These are phyloP conservation scores for Glaucidium brasilianum DNA, from an alignment of 2,113 vertebrate genomes.

Conservation along the genomic window DNA sequence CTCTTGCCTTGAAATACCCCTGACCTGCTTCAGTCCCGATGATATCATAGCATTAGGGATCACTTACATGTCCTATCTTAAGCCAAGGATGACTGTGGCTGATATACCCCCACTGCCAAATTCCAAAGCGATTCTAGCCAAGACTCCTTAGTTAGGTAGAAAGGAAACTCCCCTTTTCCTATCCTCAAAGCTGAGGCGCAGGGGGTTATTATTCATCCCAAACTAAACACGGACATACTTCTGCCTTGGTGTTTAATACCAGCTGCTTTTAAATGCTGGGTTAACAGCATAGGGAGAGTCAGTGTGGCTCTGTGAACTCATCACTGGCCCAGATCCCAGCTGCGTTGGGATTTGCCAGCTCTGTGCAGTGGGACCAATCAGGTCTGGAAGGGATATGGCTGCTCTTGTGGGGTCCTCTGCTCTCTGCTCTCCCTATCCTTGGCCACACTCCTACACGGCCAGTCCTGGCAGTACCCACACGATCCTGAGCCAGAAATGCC, in stretches of 20 bases:
- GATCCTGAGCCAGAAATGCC: not conserved
- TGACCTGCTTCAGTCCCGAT: conserved; percentile 8
- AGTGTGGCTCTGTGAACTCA: not conserved
- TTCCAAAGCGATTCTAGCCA: not conserved
- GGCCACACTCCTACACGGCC: not conserved
- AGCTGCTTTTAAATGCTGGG: conserved; percentile 16
- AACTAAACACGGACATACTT: not conserved
- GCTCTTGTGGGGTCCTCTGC: rapidly evolving
- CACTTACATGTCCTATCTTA: conserved; percentile 3
- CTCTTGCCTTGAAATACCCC: conserved; percentile 30
- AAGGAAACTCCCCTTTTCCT: not conserved
- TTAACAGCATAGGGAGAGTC: not conserved
- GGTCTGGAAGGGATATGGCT: not conserved
- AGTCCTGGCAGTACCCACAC: not conserved
- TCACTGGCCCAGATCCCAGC: not conserved
- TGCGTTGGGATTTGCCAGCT: not conserved
- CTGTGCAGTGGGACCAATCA: not conserved
- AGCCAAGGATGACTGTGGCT: conserved; percentile 30
- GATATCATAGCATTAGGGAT: conserved; percentile 7
- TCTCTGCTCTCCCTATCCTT: not conserved
- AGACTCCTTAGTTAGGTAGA: conserved; percentile 2
- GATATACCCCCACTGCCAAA: not conserved
- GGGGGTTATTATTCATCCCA: not conserved
- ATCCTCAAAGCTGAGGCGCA: not conserved
- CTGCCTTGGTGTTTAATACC: not conserved